Evolutionary conservation across 1,140 invertebrate genomes (phyloP).

Genomic region (Conus ventricosus): DNA sequence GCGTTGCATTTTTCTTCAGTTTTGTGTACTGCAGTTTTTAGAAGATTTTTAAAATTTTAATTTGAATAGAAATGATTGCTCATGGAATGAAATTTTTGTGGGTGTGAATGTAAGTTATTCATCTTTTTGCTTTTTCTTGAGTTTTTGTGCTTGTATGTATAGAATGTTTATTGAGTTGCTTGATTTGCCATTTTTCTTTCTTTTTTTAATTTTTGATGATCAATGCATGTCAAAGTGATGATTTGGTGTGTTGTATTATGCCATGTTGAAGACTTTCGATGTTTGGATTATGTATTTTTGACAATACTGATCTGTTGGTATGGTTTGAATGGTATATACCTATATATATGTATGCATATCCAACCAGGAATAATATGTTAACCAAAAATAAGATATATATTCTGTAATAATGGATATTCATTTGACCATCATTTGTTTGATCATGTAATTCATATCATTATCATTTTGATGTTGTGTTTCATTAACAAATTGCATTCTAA

Average conservation of each 20-base stretch:
- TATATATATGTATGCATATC: too few species aligned
- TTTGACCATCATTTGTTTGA: background rate
- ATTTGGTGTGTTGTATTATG: too few species aligned
- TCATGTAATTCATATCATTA: too few species aligned
- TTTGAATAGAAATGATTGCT: too few species aligned
- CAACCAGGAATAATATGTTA: background rate
- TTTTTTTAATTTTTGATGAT: too few species aligned
- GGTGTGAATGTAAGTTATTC: background rate
- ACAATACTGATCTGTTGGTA: background rate
- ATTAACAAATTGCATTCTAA: too few species aligned
- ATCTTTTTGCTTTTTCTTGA: background rate
- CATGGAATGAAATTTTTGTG: too few species aligned
- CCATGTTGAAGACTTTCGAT: background rate
- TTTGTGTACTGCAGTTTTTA: background rate
- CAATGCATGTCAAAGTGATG: too few species aligned
- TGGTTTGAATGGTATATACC: too few species aligned
- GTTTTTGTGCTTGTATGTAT: background rate
- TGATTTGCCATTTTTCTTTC: too few species aligned
- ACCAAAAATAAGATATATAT: background rate
- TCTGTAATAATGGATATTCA: background rate
- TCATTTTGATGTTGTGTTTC: too few species aligned
- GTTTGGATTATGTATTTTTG: background rate
- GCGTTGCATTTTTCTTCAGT: background rate
- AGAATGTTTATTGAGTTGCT: background rate
- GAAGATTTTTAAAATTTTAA: too few species aligned